Percentiles rank a stretch among this genome's conserved stretches.
phyloP scores from a whole-genome alignment of 35 echinoderm and acorn worm genomes.

The Anneissia japonica region DNA sequence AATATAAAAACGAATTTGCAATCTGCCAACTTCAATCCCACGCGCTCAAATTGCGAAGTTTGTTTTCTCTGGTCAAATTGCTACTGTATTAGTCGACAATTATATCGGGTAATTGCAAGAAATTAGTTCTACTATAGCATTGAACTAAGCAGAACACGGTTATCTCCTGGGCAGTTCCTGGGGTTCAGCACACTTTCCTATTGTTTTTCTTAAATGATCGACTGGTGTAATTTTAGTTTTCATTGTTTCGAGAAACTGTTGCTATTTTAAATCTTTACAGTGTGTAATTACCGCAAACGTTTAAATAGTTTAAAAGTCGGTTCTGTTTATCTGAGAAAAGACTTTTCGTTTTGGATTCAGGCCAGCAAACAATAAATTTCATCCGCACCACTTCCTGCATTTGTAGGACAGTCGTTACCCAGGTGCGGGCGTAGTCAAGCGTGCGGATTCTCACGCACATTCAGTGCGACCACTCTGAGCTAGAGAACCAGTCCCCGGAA shows the following conservation, averaged over 20 bases:
- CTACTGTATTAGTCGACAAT: too few relatives aligned
- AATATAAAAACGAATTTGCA: too few relatives aligned
- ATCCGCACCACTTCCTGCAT: background rate
- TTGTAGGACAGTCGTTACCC: background rate
- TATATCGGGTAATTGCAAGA: too few relatives aligned
- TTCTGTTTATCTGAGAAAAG: background rate
- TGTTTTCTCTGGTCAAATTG: too few relatives aligned
- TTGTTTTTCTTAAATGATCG: background rate
- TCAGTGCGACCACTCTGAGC: background rate
- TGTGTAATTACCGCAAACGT: background rate
- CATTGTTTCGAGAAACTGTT: background rate
- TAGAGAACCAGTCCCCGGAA: background rate
- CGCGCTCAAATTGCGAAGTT: too few relatives aligned
- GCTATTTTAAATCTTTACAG: background rate
- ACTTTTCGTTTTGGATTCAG: background rate
- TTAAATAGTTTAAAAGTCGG: slow-evolving; percentile 2
- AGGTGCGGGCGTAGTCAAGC: background rate
- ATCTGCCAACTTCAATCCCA: too few relatives aligned
- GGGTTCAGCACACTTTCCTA: background rate
- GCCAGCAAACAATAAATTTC: background rate
- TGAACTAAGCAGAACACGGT: background rate
- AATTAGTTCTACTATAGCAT: too few relatives aligned
- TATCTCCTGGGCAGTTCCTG: background rate
- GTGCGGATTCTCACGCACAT: background rate
- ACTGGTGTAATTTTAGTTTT: background rate